These are phyloP conservation scores for Syrrhaptes paradoxus DNA, from an alignment of 2,113 vertebrate genomes.

Conservation along the genomic window DNA sequence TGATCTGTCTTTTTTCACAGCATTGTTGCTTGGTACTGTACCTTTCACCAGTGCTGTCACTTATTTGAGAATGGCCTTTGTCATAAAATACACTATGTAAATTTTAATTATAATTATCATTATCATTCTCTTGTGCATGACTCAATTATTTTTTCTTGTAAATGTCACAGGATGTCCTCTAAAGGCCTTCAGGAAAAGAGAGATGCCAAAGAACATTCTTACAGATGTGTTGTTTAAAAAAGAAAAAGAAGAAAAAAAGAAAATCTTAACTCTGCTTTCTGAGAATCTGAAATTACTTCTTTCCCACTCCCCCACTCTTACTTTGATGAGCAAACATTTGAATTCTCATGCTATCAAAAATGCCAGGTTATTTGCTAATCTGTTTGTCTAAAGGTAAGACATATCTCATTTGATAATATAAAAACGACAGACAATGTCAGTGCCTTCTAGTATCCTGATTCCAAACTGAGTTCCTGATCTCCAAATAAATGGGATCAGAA, in stretches of 20 bases:
- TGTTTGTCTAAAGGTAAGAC: background rate
- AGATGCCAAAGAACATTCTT: conserved; percentile 26
- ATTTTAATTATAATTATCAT: background rate
- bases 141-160: conserved; percentile 14
- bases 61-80: background rate
- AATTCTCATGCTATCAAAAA: background rate
- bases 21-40: background rate
- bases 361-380: background rate
- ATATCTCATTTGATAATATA: background rate
- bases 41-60: background rate
- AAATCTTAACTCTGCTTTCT: background rate
- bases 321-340: background rate
- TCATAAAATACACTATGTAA: background rate
- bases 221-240: conserved; percentile 19
- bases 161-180: background rate
- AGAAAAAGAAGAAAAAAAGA: background rate
- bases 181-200: conserved; percentile 30
- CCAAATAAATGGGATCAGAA: background rate
- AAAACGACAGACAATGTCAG: background rate
- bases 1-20: background rate
- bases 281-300: background rate
- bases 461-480: background rate
- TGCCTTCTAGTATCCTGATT: background rate
- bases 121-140: background rate
- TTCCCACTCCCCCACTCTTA: background rate